Evolutionary conservation across 2,888 invertebrate genomes (phyloP), one percentile per base, ranked within the genome.

Genomic region (Bellardia pandia): DNA sequence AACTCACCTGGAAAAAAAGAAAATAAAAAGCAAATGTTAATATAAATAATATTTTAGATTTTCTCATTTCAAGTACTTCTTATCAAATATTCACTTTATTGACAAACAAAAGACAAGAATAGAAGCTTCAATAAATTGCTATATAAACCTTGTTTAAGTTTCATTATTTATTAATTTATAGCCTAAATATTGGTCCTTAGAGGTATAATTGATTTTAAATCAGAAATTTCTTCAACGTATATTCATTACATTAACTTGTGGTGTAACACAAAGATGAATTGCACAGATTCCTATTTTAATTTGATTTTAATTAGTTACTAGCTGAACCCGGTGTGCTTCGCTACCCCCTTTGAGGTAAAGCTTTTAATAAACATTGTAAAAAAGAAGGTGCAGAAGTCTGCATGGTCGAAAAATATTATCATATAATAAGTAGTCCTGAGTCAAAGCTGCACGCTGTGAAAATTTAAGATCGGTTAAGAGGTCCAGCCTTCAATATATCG

Each of bases 1-100:
- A 68, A 85, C 85, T 86, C 60, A 85, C 88, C 88, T 85, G 23
- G 3, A 60, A 86, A 77, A 64, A 37, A 66, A 77, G 16, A 72
- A 37, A 66, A 14, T 66, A 66, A 69, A 62, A 64, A 81, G 16
- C 48, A 16, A 53, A 62, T 60, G 71, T 53, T 56, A 37, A 69
- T 53, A 66, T 45, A 23, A 72, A 33, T 74, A 14, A 14, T 3
- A 51, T 51, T n/a, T 48, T 51, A 51, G 7, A 23, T 23, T 23
- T 23, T 23, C 23, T n/a, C 3, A 14, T 48, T 14, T 48, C 9
- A 45, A 2, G 23, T 56, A 23, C 3, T 56, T 56, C 7, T 23
- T 7, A 56, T 3, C 8, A 23, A 6, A 8, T 56, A 7, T 23
- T 56, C 2, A n/a, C n/a, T 2, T 16, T 56, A 23, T 56, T 56